Conservation (phyloP, 2,888 invertebrate genomes). For the Odontomyia ornata region DNA sequence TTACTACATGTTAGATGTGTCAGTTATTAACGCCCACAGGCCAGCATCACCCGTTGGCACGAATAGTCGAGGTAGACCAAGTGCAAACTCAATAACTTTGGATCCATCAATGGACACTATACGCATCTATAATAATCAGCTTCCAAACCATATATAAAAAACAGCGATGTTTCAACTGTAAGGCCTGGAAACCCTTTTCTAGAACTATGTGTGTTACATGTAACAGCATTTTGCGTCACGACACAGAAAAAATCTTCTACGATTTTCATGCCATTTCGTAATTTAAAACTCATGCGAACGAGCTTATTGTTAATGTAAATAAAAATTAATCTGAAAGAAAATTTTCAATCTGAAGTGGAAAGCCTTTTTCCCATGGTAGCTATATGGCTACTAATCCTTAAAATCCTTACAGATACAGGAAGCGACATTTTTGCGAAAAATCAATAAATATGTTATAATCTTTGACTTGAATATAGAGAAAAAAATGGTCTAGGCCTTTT, state of each 20-base stretch:
- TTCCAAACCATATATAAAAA: neutral
- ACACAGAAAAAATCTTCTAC: neutral
- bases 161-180: conserved; percentile 6
- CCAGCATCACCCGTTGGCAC: neutral
- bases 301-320: neutral
- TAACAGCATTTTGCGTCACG: neutral
- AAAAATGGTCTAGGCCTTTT: no score
- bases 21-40: neutral
- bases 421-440: no score
- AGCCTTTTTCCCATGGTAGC: neutral
- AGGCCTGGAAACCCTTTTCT: neutral
- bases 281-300: neutral
- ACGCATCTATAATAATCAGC: neutral
- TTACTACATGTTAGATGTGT: neutral
- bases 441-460: no score
- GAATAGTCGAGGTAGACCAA: neutral
- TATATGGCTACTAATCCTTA: neutral
- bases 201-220: neutral
- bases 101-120: neutral
- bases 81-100: neutral
- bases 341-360: neutral
- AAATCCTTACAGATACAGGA: no score
- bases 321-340: neutral
- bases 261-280: neutral
- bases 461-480: no score